Conservation (phyloP, 2,888 invertebrate genomes). For the Baccha elongata region DNA sequence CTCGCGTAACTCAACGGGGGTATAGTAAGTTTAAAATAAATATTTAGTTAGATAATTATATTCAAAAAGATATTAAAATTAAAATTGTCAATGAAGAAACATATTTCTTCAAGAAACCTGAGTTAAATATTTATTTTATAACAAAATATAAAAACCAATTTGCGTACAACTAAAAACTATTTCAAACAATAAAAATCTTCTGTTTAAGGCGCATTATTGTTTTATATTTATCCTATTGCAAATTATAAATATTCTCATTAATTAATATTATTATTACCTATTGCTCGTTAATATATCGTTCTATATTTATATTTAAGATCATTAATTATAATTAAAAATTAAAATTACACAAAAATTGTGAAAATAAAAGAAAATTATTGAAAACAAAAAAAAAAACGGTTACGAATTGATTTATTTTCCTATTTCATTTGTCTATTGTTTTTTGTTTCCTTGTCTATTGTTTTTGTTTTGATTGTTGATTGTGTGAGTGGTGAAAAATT, state of each 20-base stretch:
- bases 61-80: background rate
- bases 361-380: slow-evolving; percentile 8
- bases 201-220: slow-evolving; percentile 34
- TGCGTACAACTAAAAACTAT: background rate
- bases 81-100: slow-evolving; percentile 13
- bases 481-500: slow-evolving; percentile 65
- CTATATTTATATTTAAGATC: slow-evolving; percentile 55
- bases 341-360: slow-evolving; percentile 41
- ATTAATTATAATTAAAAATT: slow-evolving; percentile 5
- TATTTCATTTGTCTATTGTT: slow-evolving; percentile 73
- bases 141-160: slow-evolving; percentile 1
- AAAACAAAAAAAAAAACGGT: slow-evolving; percentile 7
- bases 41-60: no score
- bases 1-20: no score
- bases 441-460: slow-evolving; percentile 40
- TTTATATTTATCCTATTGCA: slow-evolving; percentile 68
- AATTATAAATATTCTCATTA: slow-evolving; percentile 60
- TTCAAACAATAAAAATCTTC: slow-evolving; percentile 38
- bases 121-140: slow-evolving; percentile 9
- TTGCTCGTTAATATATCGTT: slow-evolving; percentile 49
- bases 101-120: slow-evolving; percentile 30
- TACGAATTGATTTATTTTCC: slow-evolving; percentile 64
- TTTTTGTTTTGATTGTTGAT: slow-evolving; percentile 64
- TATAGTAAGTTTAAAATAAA: no score
- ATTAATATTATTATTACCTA: slow-evolving; percentile 66